Conservation (phyloP, 2,113 vertebrate species). For the Charadrius vociferus region DNA sequence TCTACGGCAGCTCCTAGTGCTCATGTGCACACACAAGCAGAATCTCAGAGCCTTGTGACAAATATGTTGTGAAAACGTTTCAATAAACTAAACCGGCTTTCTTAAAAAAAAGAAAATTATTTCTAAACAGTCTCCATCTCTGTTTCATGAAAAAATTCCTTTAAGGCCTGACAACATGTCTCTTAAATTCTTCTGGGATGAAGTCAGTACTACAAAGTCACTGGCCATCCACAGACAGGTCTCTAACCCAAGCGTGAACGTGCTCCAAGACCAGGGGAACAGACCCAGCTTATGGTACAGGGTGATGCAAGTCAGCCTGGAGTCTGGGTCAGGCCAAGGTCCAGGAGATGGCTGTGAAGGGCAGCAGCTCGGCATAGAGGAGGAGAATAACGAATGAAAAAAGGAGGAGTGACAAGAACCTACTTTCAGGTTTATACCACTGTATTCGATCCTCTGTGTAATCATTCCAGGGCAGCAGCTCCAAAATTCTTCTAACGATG, state of each 20-base stretch:
- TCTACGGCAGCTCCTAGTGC: background rate
- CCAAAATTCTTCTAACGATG: background rate
- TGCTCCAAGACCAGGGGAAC: background rate
- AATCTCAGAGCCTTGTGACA: background rate
- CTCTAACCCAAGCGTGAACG: background rate
- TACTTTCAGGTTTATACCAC: background rate
- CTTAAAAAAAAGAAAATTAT: background rate
- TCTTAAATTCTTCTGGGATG: background rate
- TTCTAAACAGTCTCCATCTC: background rate
- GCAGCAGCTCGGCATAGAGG: fast-evolving
- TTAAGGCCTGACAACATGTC: background rate
- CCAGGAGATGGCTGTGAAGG: background rate
- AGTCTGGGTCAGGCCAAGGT: background rate
- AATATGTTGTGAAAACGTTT: background rate
- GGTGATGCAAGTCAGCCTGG: background rate
- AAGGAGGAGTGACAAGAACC: background rate
- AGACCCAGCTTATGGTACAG: background rate
- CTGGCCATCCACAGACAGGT: background rate
- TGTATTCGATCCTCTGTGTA: background rate
- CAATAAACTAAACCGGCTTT: background rate
- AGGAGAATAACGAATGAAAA: background rate
- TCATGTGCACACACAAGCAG: background rate
- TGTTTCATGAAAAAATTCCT: background rate
- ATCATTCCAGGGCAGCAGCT: background rate
- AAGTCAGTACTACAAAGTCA: background rate